phyloP scores from a whole-genome alignment of 2,797 vertebrate species.

The Chloroceryle inda region DNA sequence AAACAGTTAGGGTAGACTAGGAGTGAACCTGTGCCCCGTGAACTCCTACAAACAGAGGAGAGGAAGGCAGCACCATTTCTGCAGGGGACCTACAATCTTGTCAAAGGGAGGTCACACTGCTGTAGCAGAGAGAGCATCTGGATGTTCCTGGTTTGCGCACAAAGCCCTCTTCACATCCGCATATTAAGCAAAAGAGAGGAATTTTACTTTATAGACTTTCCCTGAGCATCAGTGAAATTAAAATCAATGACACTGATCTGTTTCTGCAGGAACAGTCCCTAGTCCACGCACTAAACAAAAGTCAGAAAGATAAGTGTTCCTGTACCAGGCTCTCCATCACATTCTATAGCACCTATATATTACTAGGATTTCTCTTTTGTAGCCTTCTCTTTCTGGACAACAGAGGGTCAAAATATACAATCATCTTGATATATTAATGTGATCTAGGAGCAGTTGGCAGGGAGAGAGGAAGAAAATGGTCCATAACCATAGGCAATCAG shows the following conservation, averaged over 20 bases:
- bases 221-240: neutral
- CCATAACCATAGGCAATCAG: neutral
- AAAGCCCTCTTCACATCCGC: neutral
- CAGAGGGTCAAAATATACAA: constrained; percentile 11
- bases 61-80: neutral
- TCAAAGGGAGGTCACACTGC: neutral
- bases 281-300: neutral
- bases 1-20: rapidly evolving
- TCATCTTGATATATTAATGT: neutral
- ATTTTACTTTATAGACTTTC: neutral
- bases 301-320: neutral
- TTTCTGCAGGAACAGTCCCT: neutral
- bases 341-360: neutral
- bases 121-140: neutral
- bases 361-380: neutral
- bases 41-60: neutral
- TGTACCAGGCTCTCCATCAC: neutral
- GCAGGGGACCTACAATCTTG: neutral
- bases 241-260: neutral
- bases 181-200: neutral
- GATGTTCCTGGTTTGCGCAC: neutral
- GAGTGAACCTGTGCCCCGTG: neutral
- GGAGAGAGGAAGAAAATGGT: neutral
- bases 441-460: constrained; percentile 23
- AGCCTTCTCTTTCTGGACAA: neutral